These are phyloP conservation scores for Remorina albescens DNA, from an alignment of 2,797 vertebrate species.

Conservation along the genomic window DNA sequence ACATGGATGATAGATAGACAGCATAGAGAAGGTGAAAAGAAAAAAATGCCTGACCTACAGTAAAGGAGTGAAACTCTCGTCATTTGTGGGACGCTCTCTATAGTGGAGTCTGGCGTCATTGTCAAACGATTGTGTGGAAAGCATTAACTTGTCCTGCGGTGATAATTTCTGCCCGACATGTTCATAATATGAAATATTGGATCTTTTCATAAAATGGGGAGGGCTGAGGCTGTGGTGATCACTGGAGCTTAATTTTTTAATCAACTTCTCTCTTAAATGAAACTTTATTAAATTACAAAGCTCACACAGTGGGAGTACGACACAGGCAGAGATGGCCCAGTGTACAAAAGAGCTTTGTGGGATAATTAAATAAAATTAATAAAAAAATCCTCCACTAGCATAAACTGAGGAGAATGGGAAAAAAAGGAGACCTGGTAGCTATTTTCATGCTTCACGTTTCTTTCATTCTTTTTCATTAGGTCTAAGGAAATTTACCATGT, in stretches of 20 bases:
- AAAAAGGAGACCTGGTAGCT: slow-evolving; percentile 75
- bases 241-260: slow-evolving; percentile 90
- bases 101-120: slow-evolving; percentile 66
- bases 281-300: slow-evolving; percentile 91
- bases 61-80: slow-evolving; percentile 55
- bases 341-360: slow-evolving; percentile 79
- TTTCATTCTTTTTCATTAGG: slow-evolving; percentile 77
- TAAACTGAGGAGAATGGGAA: slow-evolving; percentile 73
- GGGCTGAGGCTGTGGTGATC: slow-evolving; percentile 79
- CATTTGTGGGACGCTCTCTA: slow-evolving; percentile 56
- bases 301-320: slow-evolving; percentile 84
- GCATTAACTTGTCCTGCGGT: slow-evolving; percentile 86
- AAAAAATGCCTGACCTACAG: slow-evolving; percentile 59
- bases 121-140: slow-evolving; percentile 77
- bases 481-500: slow-evolving; percentile 78
- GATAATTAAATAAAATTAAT: slow-evolving; percentile 91
- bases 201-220: slow-evolving; percentile 80
- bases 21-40: slow-evolving; percentile 38
- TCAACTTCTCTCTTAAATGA: slow-evolving; percentile 88
- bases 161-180: slow-evolving; percentile 87
- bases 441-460: slow-evolving; percentile 78
- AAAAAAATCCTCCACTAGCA: slow-evolving; percentile 68
- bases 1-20: slow-evolving; percentile 64
- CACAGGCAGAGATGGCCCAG: slow-evolving; percentile 68
- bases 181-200: slow-evolving; percentile 87